Evolutionary conservation across 2,888 invertebrate species (phyloP).

Genomic region (Cryptophagus acutangulus): DNA sequence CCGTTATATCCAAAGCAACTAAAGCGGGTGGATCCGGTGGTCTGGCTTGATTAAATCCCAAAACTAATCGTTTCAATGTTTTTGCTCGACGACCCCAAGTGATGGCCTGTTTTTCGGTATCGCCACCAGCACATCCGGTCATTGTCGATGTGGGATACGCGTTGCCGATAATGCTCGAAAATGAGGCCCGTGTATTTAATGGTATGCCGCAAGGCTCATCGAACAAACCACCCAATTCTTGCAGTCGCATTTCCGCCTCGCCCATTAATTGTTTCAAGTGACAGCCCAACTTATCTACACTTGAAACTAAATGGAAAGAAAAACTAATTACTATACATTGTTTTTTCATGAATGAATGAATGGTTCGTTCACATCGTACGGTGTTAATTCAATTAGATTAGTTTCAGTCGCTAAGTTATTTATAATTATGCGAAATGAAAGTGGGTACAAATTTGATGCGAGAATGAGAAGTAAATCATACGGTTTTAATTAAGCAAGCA

Average conservation of each 20-base stretch:
- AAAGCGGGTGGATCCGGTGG: conserved; percentile 78
- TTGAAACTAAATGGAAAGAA: no score
- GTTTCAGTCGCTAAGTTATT: no score
- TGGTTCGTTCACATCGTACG: no score
- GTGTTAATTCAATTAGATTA: no score
- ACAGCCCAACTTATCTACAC: conserved; percentile 66
- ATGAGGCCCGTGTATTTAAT: conserved; percentile 52
- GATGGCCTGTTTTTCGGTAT: conserved; percentile 77
- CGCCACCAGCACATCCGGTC: conserved; percentile 63
- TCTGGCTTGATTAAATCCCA: conserved; percentile 83
- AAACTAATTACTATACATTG: no score
- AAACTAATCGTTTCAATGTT: conserved; percentile 69
- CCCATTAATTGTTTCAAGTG: conserved; percentile 71
- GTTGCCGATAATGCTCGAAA: conserved; percentile 55
- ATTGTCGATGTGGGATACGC: conserved; percentile 44
- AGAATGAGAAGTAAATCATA: no score
- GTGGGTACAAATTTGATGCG: no score
- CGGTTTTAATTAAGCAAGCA: no score
- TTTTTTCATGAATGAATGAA: no score
- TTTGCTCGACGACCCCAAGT: conserved; percentile 83
- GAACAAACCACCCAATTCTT: conserved; percentile 63
- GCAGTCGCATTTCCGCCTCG: conserved; percentile 79
- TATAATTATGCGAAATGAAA: no score
- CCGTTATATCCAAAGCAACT: conserved; percentile 73
- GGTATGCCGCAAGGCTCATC: conserved; percentile 49